Evolutionary conservation across 2,888 invertebrate genomes (phyloP), one percentile per base, ranked within the genome.

Genomic region (Nemapogon koenigi): DNA sequence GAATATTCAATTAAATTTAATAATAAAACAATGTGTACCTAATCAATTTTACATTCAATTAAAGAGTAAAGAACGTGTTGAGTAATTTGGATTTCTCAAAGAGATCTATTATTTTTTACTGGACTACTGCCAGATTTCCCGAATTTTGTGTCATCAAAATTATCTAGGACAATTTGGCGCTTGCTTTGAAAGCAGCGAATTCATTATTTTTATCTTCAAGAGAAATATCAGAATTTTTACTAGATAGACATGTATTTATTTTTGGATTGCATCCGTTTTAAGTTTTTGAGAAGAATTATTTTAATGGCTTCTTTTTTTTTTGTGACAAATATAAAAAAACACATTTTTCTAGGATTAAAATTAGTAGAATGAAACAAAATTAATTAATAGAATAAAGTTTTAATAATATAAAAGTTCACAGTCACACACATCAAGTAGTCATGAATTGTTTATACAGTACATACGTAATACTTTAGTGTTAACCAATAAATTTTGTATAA

Each of bases 381-480:
- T 35, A 17, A 16, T 35, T 10, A 35, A 14, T 19, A 11, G 18
- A 18, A 29, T 7, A 7, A 7, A 6, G 22, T 8, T 7, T 22
- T 22, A 8, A 22, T 22, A 22, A 22, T n/a, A 71, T 73, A 72
- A 71, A 68, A 73, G 67, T 65, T 66, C 69, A 61, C 72, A 72
- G 63, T 67, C 73, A 72, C 68, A 69, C 71, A 65, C 71, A 66
- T 69, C 70, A 72, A 69, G 63, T 72, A 66, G 67, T 69, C 66
- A 60, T 59, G 59, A 63, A 59, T 61, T 68, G 13, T 69, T 71
- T 72, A 62, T 71, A 75, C 72, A 69, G 66, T 67, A 66, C 65
- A 70, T 71, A 72, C 65, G 11, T 65, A 68, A 65, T 67, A 66
- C 59, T 67, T 68, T 59, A 55, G 58, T 55, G 55, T 59, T 55